phyloP scores from a whole-genome alignment of 2,113 vertebrate species.

The Panthera uncia region DNA sequence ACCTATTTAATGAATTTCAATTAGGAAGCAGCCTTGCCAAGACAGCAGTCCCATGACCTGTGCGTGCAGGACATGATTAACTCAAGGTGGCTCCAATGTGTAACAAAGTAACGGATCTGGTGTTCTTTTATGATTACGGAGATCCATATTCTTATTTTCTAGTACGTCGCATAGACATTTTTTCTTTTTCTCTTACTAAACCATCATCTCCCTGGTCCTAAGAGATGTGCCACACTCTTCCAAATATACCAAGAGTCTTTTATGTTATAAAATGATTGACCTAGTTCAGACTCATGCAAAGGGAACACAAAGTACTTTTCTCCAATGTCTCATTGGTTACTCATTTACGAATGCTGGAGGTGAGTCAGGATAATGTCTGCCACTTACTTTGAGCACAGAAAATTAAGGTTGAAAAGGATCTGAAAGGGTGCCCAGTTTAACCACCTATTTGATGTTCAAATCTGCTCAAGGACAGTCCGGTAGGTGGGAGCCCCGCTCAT shows the following conservation, averaged over 20 bases:
- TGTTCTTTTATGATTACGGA: not conserved
- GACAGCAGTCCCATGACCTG: not conserved
- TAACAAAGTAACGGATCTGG: not conserved
- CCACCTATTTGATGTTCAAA: not conserved
- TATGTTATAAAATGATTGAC: not conserved
- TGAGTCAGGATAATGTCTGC: not conserved
- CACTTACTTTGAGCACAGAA: not conserved
- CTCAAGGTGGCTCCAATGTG: not conserved
- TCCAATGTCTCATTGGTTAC: not conserved
- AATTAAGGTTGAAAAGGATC: not conserved
- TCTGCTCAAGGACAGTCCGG: not conserved
- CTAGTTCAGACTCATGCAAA: not conserved
- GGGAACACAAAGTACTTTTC: not conserved
- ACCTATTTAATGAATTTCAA: not conserved
- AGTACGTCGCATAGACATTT: not conserved
- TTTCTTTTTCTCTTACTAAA: not conserved
- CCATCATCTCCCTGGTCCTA: not conserved
- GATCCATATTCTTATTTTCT: not conserved
- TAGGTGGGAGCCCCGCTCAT: not conserved
- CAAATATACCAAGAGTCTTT: not conserved
- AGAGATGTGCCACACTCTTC: not conserved
- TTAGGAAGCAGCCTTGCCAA: not conserved
- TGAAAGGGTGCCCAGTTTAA: not conserved
- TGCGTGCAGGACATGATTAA: not conserved
- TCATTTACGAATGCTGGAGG: not conserved